phyloP scores from a whole-genome alignment of 2,888 invertebrate genomes.

The Plagiodera versicolora region DNA sequence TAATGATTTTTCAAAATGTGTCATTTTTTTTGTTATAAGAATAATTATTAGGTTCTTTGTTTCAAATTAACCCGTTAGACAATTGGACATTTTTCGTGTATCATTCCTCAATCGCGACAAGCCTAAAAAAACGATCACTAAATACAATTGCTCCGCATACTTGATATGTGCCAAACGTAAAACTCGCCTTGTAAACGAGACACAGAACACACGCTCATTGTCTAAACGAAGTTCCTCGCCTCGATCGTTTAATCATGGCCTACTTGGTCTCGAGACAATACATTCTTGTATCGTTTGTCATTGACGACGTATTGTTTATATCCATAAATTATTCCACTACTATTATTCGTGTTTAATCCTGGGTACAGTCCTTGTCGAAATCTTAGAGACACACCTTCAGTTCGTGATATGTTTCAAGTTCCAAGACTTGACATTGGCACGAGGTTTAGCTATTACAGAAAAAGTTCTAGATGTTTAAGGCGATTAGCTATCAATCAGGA shows the following conservation, averaged over 20 bases:
- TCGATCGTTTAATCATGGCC: conserved; percentile 14
- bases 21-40: no score
- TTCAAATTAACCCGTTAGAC: no score
- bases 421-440: not conserved
- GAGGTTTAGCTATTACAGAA: not conserved
- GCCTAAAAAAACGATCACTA: not conserved
- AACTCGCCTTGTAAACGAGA: not conserved
- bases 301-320: conserved; percentile 7
- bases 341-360: conserved; percentile 2
- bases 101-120: no score
- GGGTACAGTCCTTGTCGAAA: conserved; percentile 14
- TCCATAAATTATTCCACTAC: conserved; percentile 7
- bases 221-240: not conserved
- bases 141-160: no score
- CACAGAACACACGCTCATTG: conserved; percentile 1
- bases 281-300: conserved; percentile 23
- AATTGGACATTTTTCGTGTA: no score
- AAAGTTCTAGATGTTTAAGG: not conserved
- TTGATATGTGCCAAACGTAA: not conserved
- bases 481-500: not conserved
- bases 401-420: not conserved
- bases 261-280: conserved; percentile 16
- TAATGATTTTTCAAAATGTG: no score
- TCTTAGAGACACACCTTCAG: conserved; percentile 14
- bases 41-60: no score